Percentiles rank a stretch among this genome's conserved stretches.
phyloP scores from a whole-genome alignment of 2,113 vertebrate genomes.

The Festucalex cinctus region DNA sequence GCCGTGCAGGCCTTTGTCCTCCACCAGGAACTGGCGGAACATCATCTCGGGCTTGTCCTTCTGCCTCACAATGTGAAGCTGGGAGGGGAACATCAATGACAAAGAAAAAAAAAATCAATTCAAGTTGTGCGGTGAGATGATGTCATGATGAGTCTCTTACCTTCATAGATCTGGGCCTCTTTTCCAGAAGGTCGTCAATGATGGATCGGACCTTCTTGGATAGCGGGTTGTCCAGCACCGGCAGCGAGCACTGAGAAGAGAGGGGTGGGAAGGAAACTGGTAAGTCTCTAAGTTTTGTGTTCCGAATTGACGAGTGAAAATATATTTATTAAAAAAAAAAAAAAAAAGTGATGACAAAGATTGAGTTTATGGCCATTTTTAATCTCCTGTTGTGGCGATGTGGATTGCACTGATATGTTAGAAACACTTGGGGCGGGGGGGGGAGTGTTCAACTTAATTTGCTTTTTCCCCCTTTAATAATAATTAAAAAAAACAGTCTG shows the following conservation, averaged over 20 bases:
- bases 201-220: constrained; percentile 81
- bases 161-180: constrained; percentile 86
- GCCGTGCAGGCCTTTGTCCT: constrained; percentile 88
- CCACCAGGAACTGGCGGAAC: constrained; percentile 89
- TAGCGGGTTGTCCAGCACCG: constrained; percentile 80
- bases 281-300: neutral
- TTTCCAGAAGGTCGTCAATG: constrained; percentile 74
- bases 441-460: too few species aligned
- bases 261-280: neutral
- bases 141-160: constrained; percentile 56
- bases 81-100: constrained; percentile 24
- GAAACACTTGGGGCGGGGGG: too few species aligned
- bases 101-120: neutral
- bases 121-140: neutral
- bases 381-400: too few species aligned
- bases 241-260: constrained; percentile 75
- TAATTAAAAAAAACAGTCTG: too few species aligned
- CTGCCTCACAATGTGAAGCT: constrained; percentile 87
- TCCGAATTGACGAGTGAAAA: neutral
- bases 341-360: too few species aligned
- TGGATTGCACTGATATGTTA: too few species aligned
- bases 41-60: constrained; percentile 83
- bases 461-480: too few species aligned
- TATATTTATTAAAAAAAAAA: too few species aligned
- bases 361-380: too few species aligned